Base-by-base conservation (phyloP, 2,113 vertebrate genomes). In the Monarcha castaneiventris region DNA sequence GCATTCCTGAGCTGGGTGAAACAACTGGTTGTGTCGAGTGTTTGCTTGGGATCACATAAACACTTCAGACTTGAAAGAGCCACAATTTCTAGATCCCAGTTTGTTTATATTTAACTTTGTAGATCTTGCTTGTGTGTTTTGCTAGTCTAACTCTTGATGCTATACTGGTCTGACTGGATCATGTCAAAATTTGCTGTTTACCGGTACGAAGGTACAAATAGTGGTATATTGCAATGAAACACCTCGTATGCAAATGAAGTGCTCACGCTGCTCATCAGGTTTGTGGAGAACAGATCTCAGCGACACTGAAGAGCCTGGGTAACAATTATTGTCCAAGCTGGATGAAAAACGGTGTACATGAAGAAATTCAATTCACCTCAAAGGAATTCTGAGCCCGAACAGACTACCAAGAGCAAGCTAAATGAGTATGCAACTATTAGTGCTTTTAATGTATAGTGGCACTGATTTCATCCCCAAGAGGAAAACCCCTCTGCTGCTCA, bases 91-190 rank as follows among this genome's bases (percentile, higher is more conserved):
- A 74, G 43, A 77, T 84, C 56, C 44, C 75, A 6, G 46, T 83
- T 89, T 95, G 91, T 87, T 94, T 96, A 78, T 66, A 76, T 78
- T 93, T 68, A 75, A 78, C 85, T 95, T 84, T 33, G 83, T 74
- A 87, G 79, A 88, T 93, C 59, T 94, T 3, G 54, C 54, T 74
- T 62, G 61, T 75, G 32, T 76, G 89, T 91, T 96, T 90, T 87
- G 66, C 73, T 90, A 72, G 68, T 90, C 94, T 94, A 88, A 77
- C 78, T 67, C 86, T 71, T 33, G 76, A 86, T 81, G 89, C 61
- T 64, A 18, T 75, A 92, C 93, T 80, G 64, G 95, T 90, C 82
- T 43, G 52, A 95, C 94, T 89, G 64, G 92, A 88, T 94, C n/a
- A 13, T 32, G 72, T 80, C 61, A 81, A 43, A 86, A 48, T 81